Evolutionary conservation across 2,888 invertebrate genomes (phyloP).

Genomic region (Tipula unca): DNA sequence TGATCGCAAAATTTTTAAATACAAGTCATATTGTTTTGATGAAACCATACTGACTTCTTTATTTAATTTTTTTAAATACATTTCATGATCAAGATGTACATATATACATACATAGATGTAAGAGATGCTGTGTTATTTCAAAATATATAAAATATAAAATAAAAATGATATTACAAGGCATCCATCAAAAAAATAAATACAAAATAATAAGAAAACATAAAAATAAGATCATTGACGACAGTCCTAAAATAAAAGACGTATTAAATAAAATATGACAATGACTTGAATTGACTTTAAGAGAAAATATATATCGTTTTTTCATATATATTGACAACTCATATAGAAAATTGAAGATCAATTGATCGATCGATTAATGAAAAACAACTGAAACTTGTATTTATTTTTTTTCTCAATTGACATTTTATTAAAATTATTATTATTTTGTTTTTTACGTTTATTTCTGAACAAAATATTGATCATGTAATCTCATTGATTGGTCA

Average conservation of each 20-base stretch:
- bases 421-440: neutral
- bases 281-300: neutral
- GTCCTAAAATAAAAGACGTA: neutral
- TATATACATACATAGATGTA: neutral
- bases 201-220: neutral
- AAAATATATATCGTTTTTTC: neutral
- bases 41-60: conserved; percentile 10
- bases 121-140: neutral
- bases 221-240: conserved; percentile 8
- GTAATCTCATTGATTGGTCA: neutral
- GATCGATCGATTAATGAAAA: conserved; percentile 14
- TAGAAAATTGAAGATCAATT: neutral
- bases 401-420: neutral
- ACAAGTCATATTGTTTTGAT: conserved; percentile 14
- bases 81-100: neutral
- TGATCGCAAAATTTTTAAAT: neutral
- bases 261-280: conserved; percentile 9
- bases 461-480: conserved; percentile 2
- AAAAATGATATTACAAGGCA: neutral
- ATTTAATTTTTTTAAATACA: neutral
- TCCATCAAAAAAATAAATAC: neutral
- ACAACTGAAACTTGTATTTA: conserved; percentile 9
- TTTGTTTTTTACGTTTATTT: neutral
- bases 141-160: neutral
- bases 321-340: conserved; percentile 2